Evolutionary conservation across 2,113 vertebrate species (phyloP).

Genomic region (Bucco capensis): DNA sequence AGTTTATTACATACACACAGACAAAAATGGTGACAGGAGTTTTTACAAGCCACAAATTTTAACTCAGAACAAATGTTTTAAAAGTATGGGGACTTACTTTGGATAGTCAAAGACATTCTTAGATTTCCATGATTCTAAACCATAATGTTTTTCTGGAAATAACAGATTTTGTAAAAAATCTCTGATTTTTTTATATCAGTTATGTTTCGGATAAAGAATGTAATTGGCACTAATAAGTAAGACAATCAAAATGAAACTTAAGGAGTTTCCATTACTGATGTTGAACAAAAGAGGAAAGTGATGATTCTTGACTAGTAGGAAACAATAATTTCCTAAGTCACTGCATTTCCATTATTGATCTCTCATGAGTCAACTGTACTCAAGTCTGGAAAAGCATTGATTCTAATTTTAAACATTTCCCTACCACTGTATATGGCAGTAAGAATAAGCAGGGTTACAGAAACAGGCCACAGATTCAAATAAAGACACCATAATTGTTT

Average conservation of each 20-base stretch:
- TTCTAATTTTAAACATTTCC: conserved; percentile 38
- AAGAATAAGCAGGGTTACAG: conserved; percentile 1
- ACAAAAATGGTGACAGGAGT: conserved; percentile 10
- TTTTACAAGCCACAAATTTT: background rate
- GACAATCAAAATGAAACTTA: conserved; percentile 26
- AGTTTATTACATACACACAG: background rate
- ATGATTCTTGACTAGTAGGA: conserved; percentile 21
- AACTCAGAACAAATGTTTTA: conserved; percentile 38
- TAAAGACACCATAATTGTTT: conserved; percentile 25
- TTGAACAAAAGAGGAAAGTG: conserved; percentile 29
- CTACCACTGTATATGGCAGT: background rate
- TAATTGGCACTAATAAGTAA: background rate
- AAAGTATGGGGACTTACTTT: conserved; percentile 17
- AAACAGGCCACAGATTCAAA: conserved; percentile 20
- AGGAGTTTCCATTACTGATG: background rate
- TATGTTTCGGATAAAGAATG: conserved; percentile 28
- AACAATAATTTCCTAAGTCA: background rate
- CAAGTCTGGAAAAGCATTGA: background rate
- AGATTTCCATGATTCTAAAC: conserved; percentile 21
- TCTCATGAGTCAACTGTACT: background rate
- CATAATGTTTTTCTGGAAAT: conserved; percentile 22
- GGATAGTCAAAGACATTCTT: background rate
- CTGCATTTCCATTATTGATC: conserved; percentile 29
- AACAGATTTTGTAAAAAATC: conserved; percentile 14
- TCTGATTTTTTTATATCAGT: background rate